Evolutionary conservation across 2,888 invertebrate genomes (phyloP), one percentile per base, ranked within the genome.

Genomic region (Anoncus sp.): DNA sequence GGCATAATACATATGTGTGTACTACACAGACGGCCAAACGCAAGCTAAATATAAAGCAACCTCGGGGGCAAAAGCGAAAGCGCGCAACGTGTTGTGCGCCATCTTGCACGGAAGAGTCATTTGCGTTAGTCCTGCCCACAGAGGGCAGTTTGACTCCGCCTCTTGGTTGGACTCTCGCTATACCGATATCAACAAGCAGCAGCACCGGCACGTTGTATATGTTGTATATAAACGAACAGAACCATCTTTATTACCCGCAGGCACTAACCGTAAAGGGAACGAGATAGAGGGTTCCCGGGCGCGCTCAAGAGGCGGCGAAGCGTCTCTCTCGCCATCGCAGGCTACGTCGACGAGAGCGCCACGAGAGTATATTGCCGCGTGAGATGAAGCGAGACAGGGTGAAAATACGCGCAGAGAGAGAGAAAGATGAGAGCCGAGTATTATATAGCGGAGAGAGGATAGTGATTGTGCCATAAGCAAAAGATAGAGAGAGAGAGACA

Each of bases 41-140:
- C 87, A 87, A 87, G 88, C 89, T 89, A 89, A 89, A 89, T 89
- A 89, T 89, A 89, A 89, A 86, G 86, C 84, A 70, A 86, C 83
- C 85, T 87, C 85, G 84, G 85, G 84, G 85, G 85, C 85, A 84
- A 66, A 74, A 74, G 74, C 74, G 59, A 65, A 80, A 73, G 80
- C 75, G 76, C 67, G 75, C 79, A 72, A 59, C 55, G 63, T 65
- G 67, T 63, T 70, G 74, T 62, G 49, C 92, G 92, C 93, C 93
- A 93, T 93, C 92, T 93, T 93, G 92, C 91, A 89, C 89, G 87
- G 89, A 91, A 91, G 92, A 92, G 92, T 92, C 92, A 92, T 92
- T 91, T 91, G 89, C 90, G 89, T 90, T 91, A 91, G 92, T 90
- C 92, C 92, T 91, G 92, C 92, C 92, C 92, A 92, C 92, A 90